These are phyloP conservation scores for Sylvia borin DNA, from an alignment of 2,797 vertebrate species.

Conservation along the genomic window DNA sequence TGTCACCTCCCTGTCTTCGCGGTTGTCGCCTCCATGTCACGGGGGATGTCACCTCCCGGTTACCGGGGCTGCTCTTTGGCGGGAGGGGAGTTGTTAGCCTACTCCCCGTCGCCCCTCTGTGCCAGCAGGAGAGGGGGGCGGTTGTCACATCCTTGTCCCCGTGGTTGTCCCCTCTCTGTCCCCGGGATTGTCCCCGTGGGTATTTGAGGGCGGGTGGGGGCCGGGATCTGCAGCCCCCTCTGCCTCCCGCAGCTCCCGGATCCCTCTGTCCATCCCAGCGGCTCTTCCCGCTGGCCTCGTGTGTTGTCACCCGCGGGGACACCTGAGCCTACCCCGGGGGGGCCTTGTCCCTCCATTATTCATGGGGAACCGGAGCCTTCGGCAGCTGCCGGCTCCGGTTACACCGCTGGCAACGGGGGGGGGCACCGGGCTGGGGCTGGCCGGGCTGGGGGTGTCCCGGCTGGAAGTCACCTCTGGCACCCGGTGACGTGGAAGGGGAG, in stretches of 20 bases:
- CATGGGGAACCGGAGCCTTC: conserved; percentile 46
- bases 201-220: background rate
- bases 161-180: background rate
- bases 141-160: background rate
- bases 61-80: background rate
- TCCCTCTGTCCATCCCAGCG: background rate
- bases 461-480: background rate
- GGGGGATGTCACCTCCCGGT: background rate
- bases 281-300: background rate
- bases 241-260: too few relatives aligned
- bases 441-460: background rate
- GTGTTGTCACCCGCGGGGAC: background rate
- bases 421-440: background rate
- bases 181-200: too few relatives aligned
- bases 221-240: background rate
- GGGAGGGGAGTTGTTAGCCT: too few relatives aligned
- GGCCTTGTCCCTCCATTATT: conserved; percentile 48
- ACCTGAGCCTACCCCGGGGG: background rate
- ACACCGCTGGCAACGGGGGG: background rate
- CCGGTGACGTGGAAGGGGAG: conserved; percentile 27
- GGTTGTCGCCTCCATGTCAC: background rate
- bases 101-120: background rate
- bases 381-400: conserved; percentile 13
- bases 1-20: background rate
- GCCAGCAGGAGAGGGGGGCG: background rate